A percentile compares a stretch with the other conserved stretches of the same genome.
phyloP scores from a whole-genome alignment of 2,797 vertebrate genomes.

The Sebastes goodei region DNA sequence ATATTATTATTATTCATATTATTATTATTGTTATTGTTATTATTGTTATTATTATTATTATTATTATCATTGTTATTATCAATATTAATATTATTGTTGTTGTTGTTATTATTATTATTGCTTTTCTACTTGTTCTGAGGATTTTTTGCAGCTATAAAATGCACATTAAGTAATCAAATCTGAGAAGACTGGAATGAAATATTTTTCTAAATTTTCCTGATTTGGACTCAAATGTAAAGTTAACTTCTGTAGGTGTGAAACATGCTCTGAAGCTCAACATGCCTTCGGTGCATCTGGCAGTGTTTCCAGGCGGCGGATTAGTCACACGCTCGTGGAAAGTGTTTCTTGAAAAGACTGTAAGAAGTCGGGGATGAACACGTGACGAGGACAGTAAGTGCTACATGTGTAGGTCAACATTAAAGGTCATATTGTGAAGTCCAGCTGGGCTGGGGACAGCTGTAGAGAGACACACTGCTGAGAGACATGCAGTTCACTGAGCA shows the following conservation, averaged over 20 bases:
- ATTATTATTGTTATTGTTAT: fast-evolving
- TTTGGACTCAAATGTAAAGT: background rate
- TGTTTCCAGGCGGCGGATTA: background rate
- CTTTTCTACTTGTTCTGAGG: background rate
- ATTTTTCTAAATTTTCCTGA: background rate
- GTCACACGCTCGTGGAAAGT: background rate
- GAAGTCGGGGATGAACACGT: background rate
- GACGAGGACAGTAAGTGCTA: slow-evolving; percentile 49
- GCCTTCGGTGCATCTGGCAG: background rate
- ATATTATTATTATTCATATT: fast-evolving
- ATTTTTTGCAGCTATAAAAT: background rate
- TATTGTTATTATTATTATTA: too few relatives aligned
- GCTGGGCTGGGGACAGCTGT: slow-evolving; percentile 63
- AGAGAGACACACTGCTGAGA: slow-evolving; percentile 55
- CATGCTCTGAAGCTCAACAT: background rate
- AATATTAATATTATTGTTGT: background rate
- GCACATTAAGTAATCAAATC: background rate
- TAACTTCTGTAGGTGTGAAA: background rate
- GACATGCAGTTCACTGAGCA: slow-evolving; percentile 48
- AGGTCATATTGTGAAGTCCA: slow-evolving; percentile 45
- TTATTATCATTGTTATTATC: too few relatives aligned
- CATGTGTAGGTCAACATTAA: slow-evolving; percentile 38
- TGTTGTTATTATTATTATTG: too few relatives aligned
- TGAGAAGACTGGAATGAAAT: background rate
- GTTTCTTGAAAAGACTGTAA: background rate